These are phyloP conservation scores for Brachycybe producta DNA, from an alignment of 2,888 invertebrate genomes.

Conservation along the genomic window DNA sequence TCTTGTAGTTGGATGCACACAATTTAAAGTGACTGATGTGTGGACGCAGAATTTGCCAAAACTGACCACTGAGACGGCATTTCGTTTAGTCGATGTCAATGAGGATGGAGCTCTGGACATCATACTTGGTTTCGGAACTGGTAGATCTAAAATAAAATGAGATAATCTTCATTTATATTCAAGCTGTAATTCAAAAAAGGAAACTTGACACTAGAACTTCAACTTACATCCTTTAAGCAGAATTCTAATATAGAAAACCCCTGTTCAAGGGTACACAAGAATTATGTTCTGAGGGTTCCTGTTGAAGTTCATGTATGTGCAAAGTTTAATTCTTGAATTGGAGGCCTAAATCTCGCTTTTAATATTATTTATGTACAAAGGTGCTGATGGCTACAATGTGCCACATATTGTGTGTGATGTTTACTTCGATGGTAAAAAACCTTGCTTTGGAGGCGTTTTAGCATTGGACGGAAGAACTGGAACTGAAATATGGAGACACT, in stretches of 20 bases:
- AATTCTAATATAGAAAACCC: too few relatives aligned
- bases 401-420: conserved; percentile 44
- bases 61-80: conserved; percentile 57
- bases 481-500: conserved; percentile 56
- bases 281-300: not conserved
- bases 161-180: not conserved
- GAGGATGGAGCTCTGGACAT: conserved; percentile 56
- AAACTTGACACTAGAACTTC: too few relatives aligned
- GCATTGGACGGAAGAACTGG: conserved; percentile 61
- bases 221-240: too few relatives aligned
- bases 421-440: conserved; percentile 48
- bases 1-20: conserved; percentile 45
- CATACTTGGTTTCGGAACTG: conserved; percentile 63
- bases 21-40: conserved; percentile 44
- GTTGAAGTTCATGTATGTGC: not conserved
- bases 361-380: too few relatives aligned
- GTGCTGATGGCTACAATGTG: conserved; percentile 45
- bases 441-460: conserved; percentile 61
- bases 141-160: conserved; percentile 33
- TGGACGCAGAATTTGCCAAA: conserved; percentile 57
- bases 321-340: not conserved
- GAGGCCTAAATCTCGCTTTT: conserved; percentile 1
- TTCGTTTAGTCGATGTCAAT: conserved; percentile 57
- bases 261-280: too few relatives aligned
- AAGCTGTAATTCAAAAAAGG: not conserved